Percentiles rank a stretch among this genome's conserved stretches.
These are phyloP conservation scores for Epinephelus lanceolatus DNA, from an alignment of 2,113 vertebrate genomes.

Conservation along the genomic window DNA sequence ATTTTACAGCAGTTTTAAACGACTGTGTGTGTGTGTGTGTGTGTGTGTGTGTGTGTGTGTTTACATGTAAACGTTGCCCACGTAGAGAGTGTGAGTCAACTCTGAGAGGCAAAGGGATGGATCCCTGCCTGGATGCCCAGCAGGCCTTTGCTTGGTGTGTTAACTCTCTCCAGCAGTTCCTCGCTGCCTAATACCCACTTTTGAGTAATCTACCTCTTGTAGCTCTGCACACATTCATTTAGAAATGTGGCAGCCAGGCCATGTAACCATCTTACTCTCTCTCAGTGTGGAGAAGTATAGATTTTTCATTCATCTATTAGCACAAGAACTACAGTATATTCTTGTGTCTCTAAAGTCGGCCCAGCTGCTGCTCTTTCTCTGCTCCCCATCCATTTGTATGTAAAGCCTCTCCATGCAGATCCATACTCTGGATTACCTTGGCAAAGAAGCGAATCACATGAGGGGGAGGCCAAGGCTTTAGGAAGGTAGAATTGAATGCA, in stretches of 20 bases:
- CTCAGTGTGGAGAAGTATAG: neutral
- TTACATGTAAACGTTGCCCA: slow-evolving; percentile 40
- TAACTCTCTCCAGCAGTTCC: slow-evolving; percentile 74
- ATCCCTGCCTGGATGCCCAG: slow-evolving; percentile 60
- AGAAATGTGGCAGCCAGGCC: slow-evolving; percentile 22
- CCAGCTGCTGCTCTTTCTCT: neutral
- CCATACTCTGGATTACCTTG: slow-evolving; percentile 67
- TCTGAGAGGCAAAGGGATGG: slow-evolving; percentile 62
- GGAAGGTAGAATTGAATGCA: slow-evolving; percentile 55
- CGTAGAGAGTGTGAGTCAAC: slow-evolving; percentile 66
- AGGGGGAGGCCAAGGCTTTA: slow-evolving; percentile 51
- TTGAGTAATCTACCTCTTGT: slow-evolving; percentile 43
- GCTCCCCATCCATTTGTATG: slow-evolving; percentile 46
- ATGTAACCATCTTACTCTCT: slow-evolving; percentile 14
- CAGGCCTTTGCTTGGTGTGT: slow-evolving; percentile 58
- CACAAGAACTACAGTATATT: neutral
- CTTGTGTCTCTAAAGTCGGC: neutral
- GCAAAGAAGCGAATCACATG: slow-evolving; percentile 47
- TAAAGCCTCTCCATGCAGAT: slow-evolving; percentile 62
- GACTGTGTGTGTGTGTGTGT: neutral
- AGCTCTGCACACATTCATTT: slow-evolving; percentile 40
- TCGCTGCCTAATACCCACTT: slow-evolving; percentile 47
- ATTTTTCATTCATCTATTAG: slow-evolving; percentile 11
- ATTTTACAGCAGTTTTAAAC: neutral
- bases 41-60: slow-evolving; percentile 19